Evolutionary conservation across 2,113 vertebrate species (phyloP).

Genomic region (Delphinapterus leucas): DNA sequence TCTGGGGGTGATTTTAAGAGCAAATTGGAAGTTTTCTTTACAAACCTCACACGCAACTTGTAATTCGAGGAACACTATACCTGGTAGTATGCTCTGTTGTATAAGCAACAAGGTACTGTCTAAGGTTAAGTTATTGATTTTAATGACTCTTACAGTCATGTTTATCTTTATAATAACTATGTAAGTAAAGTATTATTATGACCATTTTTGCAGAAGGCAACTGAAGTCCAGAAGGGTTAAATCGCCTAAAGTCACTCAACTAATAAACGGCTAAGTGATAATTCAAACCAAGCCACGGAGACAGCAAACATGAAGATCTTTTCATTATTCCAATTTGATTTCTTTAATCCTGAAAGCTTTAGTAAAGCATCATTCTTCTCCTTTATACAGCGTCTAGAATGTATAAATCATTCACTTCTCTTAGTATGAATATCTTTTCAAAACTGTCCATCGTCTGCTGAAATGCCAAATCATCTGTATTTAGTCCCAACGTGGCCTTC

Average conservation of each 20-base stretch:
- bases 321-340: not conserved
- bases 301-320: not conserved
- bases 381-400: not conserved
- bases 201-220: not conserved
- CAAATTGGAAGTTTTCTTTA: not conserved
- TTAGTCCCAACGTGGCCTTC: not conserved
- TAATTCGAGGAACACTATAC: not conserved
- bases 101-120: not conserved
- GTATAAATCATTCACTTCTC: not conserved
- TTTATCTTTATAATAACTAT: not conserved
- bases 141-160: not conserved
- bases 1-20: not conserved
- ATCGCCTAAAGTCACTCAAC: not conserved
- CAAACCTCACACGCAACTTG: not conserved
- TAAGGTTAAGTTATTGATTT: conserved; percentile 16
- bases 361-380: not conserved
- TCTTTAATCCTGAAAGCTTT: conserved; percentile 3
- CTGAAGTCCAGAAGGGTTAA: not conserved
- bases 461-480: not conserved
- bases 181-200: not conserved
- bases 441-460: not conserved
- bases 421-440: conserved; percentile 33
- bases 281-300: not conserved
- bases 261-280: not conserved
- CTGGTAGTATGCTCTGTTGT: not conserved